phyloP scores from a whole-genome alignment of 2,113 vertebrate species.

The Pseudonaja textilis region DNA sequence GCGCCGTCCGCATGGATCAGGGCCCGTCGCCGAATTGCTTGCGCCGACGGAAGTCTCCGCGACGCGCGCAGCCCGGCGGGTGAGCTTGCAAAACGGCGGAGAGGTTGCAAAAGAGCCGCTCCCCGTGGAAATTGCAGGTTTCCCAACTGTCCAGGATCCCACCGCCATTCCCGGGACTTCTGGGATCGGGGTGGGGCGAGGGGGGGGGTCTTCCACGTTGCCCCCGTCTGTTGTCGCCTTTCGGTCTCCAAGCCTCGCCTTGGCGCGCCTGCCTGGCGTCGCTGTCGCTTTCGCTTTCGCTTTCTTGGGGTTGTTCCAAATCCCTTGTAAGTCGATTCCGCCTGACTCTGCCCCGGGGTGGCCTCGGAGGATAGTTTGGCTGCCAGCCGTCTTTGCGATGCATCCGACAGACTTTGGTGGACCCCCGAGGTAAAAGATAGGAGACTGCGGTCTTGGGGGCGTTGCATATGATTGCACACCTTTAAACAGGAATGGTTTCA shows the following conservation, averaged over 20 bases:
- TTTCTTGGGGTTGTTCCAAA: background rate
- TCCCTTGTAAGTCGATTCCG: background rate
- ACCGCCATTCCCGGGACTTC: background rate
- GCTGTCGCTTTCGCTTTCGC: background rate
- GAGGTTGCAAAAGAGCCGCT: background rate
- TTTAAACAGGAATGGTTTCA: background rate
- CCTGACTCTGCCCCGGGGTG: background rate
- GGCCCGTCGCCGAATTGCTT: background rate
- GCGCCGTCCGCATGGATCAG: background rate
- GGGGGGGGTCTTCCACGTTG: fast-evolving
- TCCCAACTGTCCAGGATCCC: background rate
- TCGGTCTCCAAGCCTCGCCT: background rate
- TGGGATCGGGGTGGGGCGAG: background rate
- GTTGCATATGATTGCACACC: background rate
- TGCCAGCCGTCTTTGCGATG: background rate
- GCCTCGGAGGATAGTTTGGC: background rate
- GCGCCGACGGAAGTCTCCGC: background rate
- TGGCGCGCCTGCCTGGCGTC: background rate
- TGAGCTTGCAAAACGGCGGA: background rate
- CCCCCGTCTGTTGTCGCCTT: background rate
- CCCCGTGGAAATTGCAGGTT: background rate
- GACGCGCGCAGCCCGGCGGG: background rate
- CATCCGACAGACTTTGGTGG: background rate
- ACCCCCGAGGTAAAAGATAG: background rate
- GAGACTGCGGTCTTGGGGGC: background rate